These are phyloP conservation scores for Pseudomyrmex cubaensis DNA, from an alignment of 1,140 invertebrate genomes.

Conservation along the genomic window DNA sequence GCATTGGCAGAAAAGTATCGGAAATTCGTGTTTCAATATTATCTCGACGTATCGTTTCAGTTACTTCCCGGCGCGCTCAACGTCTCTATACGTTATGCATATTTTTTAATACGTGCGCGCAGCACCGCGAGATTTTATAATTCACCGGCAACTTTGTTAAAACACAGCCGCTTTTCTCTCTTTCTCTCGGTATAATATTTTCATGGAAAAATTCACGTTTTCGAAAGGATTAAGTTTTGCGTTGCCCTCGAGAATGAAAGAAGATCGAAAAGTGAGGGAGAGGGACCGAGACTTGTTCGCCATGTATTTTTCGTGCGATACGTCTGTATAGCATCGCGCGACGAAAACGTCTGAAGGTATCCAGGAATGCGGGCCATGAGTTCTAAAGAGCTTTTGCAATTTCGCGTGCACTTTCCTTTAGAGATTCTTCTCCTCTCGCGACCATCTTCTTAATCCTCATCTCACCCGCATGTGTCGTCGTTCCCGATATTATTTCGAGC, in stretches of 20 bases:
- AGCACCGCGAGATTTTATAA: slow-evolving; percentile 21
- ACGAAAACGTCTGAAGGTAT: slow-evolving; percentile 62
- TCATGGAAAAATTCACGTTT: slow-evolving; percentile 3
- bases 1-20: slow-evolving; percentile 41
- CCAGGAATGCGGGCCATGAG: slow-evolving; percentile 72
- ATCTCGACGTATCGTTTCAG: slow-evolving; percentile 49
- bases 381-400: slow-evolving; percentile 77
- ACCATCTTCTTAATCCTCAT: slow-evolving; percentile 17
- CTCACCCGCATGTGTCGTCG: slow-evolving; percentile 44
- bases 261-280: not conserved
- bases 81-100: slow-evolving; percentile 7
- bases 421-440: slow-evolving; percentile 8
- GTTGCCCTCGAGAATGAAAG: slow-evolving; percentile 63
- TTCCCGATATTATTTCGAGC: slow-evolving; percentile 34
- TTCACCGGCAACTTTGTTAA: slow-evolving; percentile 44
- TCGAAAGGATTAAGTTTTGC: slow-evolving; percentile 72
- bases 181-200: slow-evolving; percentile 17
- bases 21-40: slow-evolving; percentile 41
- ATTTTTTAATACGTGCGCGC: slow-evolving; percentile 32
- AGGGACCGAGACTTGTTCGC: slow-evolving; percentile 4
- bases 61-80: slow-evolving; percentile 22
- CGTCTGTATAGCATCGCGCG: slow-evolving; percentile 37
- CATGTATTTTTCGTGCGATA: slow-evolving; percentile 27
- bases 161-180: slow-evolving; percentile 29
- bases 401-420: slow-evolving; percentile 59